Evolutionary conservation across 1,140 invertebrate species (phyloP), one percentile per base, ranked within the genome.

Genomic region (Magallana angulata): DNA sequence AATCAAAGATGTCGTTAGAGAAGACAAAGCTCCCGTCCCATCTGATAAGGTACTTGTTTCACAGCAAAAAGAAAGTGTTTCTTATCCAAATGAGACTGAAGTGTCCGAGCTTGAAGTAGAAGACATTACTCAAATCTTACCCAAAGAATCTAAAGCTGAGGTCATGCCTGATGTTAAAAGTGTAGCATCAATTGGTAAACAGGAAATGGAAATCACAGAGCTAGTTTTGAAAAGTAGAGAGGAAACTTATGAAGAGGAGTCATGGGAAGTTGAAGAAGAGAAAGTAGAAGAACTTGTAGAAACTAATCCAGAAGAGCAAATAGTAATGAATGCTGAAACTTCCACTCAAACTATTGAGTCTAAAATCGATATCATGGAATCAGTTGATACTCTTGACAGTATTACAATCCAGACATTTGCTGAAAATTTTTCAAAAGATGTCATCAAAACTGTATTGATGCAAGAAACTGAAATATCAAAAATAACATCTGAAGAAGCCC

Each of bases 401-500:
- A 30, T 30, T 30, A 85, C 84, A 12, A 56, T 85, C 57, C 14
- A 85, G 18, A 36, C 62, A 68, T 85, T 68, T 85, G 84, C 84
- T 16, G 60, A 56, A 48, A 57, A 68, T 18, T 85, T 85, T 57
- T 68, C 84, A 62, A 85, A 85, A 85, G 84, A 85, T 56, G 60
- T 85, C 16, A 62, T 85, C n/a, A 68, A 71, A 59, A 85, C 84
- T 57, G 84, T 85, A 11, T 85, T 85, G 24, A 68, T 85, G 56
- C 36, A 85, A n/a, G 84, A 85, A 85, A 57, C 11, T 48, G 84
- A 68, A 57, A 57, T 68, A 30, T 68, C 84, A 36, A 48, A 85
- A 68, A 14, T 85, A 9, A 85, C 5, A 9, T 36, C 62, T 16
- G 84, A 68, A n/a, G 84, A 85, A 14, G 8, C 57, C 5, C 62